A percentile compares a stretch with the other conserved stretches of the same genome.
These are phyloP conservation scores for Belonocnema kinseyi DNA, from an alignment of 1,140 invertebrate species.

Conservation along the genomic window DNA sequence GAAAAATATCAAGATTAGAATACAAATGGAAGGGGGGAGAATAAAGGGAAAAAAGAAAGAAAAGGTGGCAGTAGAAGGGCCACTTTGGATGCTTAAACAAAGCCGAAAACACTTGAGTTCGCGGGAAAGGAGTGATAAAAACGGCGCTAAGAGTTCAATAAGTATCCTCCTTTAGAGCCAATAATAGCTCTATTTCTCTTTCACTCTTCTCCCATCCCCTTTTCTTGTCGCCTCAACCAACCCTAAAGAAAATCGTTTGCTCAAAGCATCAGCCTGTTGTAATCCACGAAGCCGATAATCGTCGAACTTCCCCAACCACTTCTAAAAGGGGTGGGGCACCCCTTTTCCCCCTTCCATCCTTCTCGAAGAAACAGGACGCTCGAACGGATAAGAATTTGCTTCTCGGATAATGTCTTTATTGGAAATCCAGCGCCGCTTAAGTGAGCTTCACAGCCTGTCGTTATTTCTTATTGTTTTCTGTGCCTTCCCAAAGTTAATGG, in stretches of 20 bases:
- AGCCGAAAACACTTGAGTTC: slow-evolving; percentile 64
- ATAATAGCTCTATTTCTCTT: slow-evolving; percentile 59
- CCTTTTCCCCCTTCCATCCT: slow-evolving; percentile 45
- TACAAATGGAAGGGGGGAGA: background rate
- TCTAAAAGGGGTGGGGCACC: slow-evolving; percentile 38
- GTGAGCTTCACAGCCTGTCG: slow-evolving; percentile 50
- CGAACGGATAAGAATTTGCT: slow-evolving; percentile 69
- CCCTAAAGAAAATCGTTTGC: slow-evolving; percentile 69
- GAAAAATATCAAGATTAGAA: no score
- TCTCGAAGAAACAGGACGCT: slow-evolving; percentile 58
- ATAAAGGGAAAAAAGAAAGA: background rate
- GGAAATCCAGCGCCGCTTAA: slow-evolving; percentile 61
- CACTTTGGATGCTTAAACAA: slow-evolving; percentile 57
- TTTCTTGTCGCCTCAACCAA: slow-evolving; percentile 55
- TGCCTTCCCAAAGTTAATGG: slow-evolving; percentile 55
- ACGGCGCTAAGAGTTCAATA: slow-evolving; percentile 70
- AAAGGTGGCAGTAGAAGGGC: slow-evolving; percentile 40
- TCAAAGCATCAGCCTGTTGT: slow-evolving; percentile 62
- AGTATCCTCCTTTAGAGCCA: slow-evolving; percentile 70
- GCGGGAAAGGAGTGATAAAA: slow-evolving; percentile 62
- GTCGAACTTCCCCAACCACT: slow-evolving; percentile 48
- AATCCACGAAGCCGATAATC: slow-evolving; percentile 71
- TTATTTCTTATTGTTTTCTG: slow-evolving; percentile 61
- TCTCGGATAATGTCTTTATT: slow-evolving; percentile 72
- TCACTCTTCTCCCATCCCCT: slow-evolving; percentile 36